Evolutionary conservation across 2,797 vertebrate species (phyloP).

Genomic region (Coccyzus lansbergi): DNA sequence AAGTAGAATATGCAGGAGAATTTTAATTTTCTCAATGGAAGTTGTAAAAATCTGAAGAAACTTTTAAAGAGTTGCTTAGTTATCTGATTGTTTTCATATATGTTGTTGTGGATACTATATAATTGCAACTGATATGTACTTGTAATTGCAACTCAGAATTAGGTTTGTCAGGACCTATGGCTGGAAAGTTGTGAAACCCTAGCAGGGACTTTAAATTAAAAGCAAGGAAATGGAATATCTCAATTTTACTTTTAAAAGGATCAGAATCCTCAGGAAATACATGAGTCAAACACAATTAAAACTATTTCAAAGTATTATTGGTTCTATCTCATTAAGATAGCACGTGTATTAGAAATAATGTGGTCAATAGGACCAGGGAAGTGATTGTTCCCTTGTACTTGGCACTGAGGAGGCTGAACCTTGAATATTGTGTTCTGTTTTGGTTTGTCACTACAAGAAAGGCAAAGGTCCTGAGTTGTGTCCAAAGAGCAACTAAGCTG

Average conservation of each 20-base stretch:
- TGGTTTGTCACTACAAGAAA: too few species aligned
- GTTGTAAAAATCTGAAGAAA: background rate
- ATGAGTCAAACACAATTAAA: background rate
- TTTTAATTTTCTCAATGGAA: background rate
- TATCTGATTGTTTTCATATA: background rate
- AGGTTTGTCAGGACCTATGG: accelerated
- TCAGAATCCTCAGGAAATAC: background rate
- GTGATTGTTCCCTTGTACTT: too few species aligned
- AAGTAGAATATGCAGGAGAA: background rate
- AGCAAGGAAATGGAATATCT: background rate
- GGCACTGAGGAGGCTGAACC: too few species aligned
- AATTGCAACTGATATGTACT: too few species aligned
- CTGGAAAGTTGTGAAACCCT: background rate
- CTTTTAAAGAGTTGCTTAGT: background rate
- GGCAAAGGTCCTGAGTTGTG: too few species aligned
- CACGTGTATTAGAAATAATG: too few species aligned
- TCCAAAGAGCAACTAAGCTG: too few species aligned
- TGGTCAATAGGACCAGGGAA: too few species aligned
- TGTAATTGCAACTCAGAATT: background rate
- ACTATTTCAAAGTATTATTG: background rate
- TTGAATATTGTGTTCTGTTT: too few species aligned
- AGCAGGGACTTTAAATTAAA: background rate
- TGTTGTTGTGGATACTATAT: background rate
- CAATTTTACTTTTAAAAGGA: background rate
- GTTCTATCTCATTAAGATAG: background rate